phyloP scores from a whole-genome alignment of 1,140 invertebrate genomes.

The Tetramorium parvispinum region DNA sequence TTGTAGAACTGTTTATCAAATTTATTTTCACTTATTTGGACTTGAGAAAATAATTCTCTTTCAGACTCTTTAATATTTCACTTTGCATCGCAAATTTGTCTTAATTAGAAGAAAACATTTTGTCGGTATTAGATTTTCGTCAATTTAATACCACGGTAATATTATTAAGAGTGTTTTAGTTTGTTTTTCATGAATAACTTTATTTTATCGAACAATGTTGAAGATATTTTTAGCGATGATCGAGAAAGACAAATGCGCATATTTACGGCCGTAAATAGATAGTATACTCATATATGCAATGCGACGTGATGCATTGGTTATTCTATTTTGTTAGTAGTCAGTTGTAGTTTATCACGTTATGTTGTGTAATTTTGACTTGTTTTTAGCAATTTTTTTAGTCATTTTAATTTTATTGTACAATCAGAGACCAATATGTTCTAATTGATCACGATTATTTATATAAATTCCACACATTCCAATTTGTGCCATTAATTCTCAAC shows the following conservation, averaged over 20 bases:
- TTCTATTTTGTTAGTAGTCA: slow-evolving; percentile 15
- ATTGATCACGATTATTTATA: slow-evolving; percentile 14
- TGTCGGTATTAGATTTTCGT: slow-evolving; percentile 3
- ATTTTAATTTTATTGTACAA: slow-evolving; percentile 37
- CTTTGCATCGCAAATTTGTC: background rate
- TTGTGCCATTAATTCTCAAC: slow-evolving; percentile 14
- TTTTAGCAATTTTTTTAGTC: background rate
- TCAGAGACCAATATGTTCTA: background rate
- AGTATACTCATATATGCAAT: slow-evolving; percentile 37
- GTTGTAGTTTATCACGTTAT: slow-evolving; percentile 34
- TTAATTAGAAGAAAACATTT: background rate
- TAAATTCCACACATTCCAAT: slow-evolving; percentile 39
- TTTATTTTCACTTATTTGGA: slow-evolving; percentile 8
- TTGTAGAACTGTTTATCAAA: background rate
- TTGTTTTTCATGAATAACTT: slow-evolving; percentile 8
- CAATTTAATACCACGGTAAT: background rate
- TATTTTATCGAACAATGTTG: slow-evolving; percentile 22
- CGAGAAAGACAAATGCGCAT: background rate
- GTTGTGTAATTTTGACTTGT: slow-evolving; percentile 18
- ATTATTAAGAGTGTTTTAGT: background rate
- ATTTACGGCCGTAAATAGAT: slow-evolving; percentile 56
- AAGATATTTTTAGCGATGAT: slow-evolving; percentile 37
- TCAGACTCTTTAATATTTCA: background rate
- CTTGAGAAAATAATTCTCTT: background rate
- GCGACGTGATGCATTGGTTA: slow-evolving; percentile 22